Evolutionary conservation across 2,797 vertebrate genomes (phyloP), one percentile per base, ranked within the genome.

Genomic region (Sylvia borin): DNA sequence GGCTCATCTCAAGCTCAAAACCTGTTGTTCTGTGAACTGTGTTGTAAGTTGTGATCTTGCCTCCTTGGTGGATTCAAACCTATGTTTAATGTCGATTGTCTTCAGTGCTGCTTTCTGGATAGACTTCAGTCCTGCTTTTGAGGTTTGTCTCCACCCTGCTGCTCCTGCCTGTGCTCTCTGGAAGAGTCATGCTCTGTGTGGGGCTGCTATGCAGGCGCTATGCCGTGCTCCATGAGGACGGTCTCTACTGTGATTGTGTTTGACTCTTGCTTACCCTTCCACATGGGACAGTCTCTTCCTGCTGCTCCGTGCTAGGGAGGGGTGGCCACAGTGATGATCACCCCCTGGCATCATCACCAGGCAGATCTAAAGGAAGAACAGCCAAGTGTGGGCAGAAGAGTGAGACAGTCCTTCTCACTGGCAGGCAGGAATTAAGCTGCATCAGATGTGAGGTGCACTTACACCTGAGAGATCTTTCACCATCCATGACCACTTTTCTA

Each of bases 381-480:
- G 14, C 14, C 25, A 43, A 8, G 4, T 12, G 17, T 21, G 18
- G n/a, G 51, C 32, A 51, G 43, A 42, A 58, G 43, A 43, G 7
- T 24, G 42, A 48, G 55, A 75, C 15, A 64, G 18, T 45, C 22
- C 15, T 58, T 58, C 8, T 79, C 6, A 4, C 27, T 31, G 50
- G 15, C n/a, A 68, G 16, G 19, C 27, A 27, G 38, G 48, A 48
- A 19, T 40, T 81, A 60, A 53, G 5, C 38, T 84, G 50, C 17
- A 5, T 40, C 2, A 0, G 4, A 24, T 60, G 47, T 51, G 43
- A 40, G 16, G 3, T 61, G 32, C 2, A 0, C 15, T 73, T 58
- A 70, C 4, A 22, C 14, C 70, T 29, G 31, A 62, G 38, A 88
- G 9, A 55, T 55, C 18, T 55, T 79, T 62, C 19, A 42, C 10